Percentiles rank a stretch among this genome's conserved stretches.
phyloP scores from a whole-genome alignment of 2,113 vertebrate species.

The Turdus rufiventris region DNA sequence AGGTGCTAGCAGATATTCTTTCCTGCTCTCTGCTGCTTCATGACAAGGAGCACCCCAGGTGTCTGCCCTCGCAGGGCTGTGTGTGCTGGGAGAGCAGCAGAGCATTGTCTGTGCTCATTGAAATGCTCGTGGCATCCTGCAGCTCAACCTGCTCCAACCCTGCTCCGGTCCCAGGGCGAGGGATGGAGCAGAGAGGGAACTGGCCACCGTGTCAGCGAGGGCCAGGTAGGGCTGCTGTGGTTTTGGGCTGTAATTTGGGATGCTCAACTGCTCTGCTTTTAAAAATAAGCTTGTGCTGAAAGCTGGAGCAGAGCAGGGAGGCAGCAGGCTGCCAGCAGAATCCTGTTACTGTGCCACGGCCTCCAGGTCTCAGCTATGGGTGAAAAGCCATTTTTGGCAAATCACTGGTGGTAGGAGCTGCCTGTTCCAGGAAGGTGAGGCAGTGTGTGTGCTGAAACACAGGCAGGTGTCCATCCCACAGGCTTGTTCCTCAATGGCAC shows the following conservation, averaged over 20 bases:
- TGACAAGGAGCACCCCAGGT: background rate
- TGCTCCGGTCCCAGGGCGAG: fast-evolving
- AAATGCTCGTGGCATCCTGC: background rate
- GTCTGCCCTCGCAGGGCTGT: fast-evolving
- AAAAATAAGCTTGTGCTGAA: background rate
- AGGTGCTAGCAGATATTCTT: no score
- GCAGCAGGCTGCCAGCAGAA: background rate
- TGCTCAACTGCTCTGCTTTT: background rate
- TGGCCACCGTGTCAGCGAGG: fast-evolving
- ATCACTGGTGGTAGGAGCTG: background rate
- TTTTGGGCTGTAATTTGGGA: background rate
- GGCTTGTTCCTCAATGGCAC: background rate
- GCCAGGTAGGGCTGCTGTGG: background rate
- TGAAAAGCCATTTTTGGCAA: background rate
- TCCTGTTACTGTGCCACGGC: background rate
- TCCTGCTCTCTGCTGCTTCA: background rate
- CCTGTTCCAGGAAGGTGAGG: background rate
- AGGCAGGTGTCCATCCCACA: background rate
- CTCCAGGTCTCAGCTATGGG: background rate
- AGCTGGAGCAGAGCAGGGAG: background rate
- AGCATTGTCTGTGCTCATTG: fast-evolving
- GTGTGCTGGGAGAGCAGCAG: fast-evolving
- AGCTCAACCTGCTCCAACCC: background rate
- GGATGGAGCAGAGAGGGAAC: background rate
- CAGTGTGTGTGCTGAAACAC: fast-evolving